phyloP scores from a whole-genome alignment of 2,888 invertebrate genomes.

The Gymnoscelis rufifasciata region DNA sequence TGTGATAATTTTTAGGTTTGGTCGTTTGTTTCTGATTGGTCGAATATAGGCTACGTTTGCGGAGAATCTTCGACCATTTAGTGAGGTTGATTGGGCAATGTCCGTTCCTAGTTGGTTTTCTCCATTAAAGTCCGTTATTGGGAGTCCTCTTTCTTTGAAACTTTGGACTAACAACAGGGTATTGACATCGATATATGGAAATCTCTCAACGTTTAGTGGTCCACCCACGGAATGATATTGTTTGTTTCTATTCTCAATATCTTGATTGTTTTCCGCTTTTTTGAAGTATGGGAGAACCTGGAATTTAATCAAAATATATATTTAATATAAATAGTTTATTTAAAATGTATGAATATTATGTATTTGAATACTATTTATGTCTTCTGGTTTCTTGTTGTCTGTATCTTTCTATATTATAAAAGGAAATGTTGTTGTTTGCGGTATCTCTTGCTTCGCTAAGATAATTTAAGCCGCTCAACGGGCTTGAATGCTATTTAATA shows the following conservation, averaged over 20 bases:
- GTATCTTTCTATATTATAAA: too few species aligned
- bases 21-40: constrained; percentile 77
- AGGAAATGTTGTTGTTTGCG: too few species aligned
- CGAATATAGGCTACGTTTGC: constrained; percentile 83
- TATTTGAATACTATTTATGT: too few species aligned
- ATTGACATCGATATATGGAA: constrained; percentile 80
- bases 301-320: constrained; percentile 25
- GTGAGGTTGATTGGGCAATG: constrained; percentile 80
- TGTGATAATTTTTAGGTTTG: constrained; percentile 73
- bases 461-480: too few species aligned
- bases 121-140: constrained; percentile 79
- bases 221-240: constrained; percentile 81
- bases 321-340: too few species aligned
- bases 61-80: constrained; percentile 80
- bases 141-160: constrained; percentile 81
- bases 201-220: constrained; percentile 82
- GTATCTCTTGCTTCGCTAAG: too few species aligned
- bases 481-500: too few species aligned
- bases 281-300: constrained; percentile 84
- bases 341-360: too few species aligned
- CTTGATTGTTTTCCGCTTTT: constrained; percentile 82
- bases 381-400: too few species aligned
- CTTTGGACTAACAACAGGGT: constrained; percentile 77
- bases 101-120: constrained; percentile 80
- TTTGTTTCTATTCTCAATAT: constrained; percentile 72